Base-by-base conservation (phyloP, 37 sponge, comb jelly and placozoan species). In the Lycopodina hypogea region DNA sequence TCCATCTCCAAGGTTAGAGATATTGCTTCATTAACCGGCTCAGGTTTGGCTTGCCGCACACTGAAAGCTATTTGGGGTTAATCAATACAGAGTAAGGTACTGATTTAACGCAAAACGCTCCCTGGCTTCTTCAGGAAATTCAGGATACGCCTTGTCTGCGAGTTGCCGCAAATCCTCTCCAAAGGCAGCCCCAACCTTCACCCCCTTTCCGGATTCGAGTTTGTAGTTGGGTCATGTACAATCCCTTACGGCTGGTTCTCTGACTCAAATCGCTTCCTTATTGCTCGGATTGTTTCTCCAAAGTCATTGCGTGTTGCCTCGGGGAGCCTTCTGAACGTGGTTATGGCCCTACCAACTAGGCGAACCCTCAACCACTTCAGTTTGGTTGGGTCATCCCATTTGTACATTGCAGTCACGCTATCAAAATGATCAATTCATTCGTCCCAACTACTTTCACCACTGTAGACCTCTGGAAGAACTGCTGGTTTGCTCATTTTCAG, bases 1-100 rank as follows among this genome's bases (percentile, higher is more conserved):
- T 82, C 83, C 78, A 82, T 71, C 35, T 88, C 88, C 7, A 82
- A 24, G 2, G 88, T 88, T 0, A 70, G 1, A 88, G n/a, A 4
- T n/a, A n/a, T n/a, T n/a, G n/a, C n/a, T n/a, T n/a, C n/a, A n/a
- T n/a, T n/a, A n/a, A n/a, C n/a, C n/a, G 62, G 71, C 33, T 45
- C 74, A 18, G 87, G 87, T 35, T 42, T 42, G 53, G 29, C 66
- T 80, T 87, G 82, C 69, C 53, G 53, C 0, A 87, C 81, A 28
- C 58, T 39, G 60, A 86, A 79, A 0, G 69, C 74, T 0, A 86
- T 48, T 37, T 86, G 80, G 21, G 75, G 80, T 17, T 79, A 26
- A 0, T 72, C 58, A 68, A 86, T 30, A 30, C 63, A n/a, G 69
- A 1, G 28, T 33, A 26, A 87, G 40, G 59, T 69, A 87, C 2